Base-by-base conservation (phyloP, 2,888 invertebrate species). In the Tetanocera ferruginea region DNA sequence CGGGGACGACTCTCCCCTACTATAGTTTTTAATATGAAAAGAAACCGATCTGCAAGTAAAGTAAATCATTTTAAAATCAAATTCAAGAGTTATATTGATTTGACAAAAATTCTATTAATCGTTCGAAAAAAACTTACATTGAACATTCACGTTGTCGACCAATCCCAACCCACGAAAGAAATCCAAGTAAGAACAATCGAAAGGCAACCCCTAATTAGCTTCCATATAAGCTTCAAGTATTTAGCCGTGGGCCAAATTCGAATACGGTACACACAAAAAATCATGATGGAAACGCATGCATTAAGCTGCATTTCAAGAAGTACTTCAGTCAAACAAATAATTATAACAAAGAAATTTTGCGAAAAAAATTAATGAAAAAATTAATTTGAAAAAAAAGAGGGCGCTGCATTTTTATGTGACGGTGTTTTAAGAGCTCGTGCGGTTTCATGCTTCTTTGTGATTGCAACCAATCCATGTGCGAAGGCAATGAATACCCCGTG, bases 391-490 rank as follows among this genome's bases (percentile, higher is more conserved):
- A 8, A 64, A 64, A 31, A 57, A 60, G 17, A 25, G 60, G 60
- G 11, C 1, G 43, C 11, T 14, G 64, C 31, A 28, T 34, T 66
- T 28, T 62, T n/a, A 19, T 37, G 5, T 66, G 19, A 34, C 19
- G n/a, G 19, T 66, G n/a, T 34, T 34, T 34, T 66, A 17, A 66
- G 64, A 66, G 64, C 64, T 66, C 64, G 34, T 66, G 64, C 37
- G 37, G 64, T n/a, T 66, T 66, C 34, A 66, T 66, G 64, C 37
- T 66, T 17, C 25, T 37, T 66, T 66, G 19, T 9, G 17, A 37
- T 11, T 37, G 64, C 64, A 66, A 31, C 64, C 64, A 66, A 66
- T 66, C 34, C 64, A 66, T 66, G 64, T 17, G 25, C 19, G 37
- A 31, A 43, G 43, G 55, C 23, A n/a, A 23, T 55, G 19, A 19